Conservation (phyloP, 2,113 vertebrate genomes). For the Hippolais icterina region DNA sequence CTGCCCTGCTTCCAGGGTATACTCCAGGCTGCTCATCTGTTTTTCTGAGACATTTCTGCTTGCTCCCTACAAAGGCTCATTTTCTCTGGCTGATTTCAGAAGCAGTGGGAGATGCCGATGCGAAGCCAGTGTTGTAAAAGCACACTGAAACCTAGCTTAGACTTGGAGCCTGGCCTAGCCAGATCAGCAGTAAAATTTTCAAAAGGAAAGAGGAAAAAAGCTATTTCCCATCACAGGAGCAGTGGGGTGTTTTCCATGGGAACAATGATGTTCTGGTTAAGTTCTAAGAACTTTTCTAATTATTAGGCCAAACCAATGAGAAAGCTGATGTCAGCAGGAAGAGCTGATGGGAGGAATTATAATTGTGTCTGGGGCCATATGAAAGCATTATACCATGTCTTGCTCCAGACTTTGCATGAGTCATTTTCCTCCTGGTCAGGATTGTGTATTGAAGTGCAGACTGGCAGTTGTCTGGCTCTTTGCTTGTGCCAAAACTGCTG, state of each 20-base stretch:
- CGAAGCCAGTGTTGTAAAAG: constrained; percentile 50
- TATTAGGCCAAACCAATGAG: constrained; percentile 65
- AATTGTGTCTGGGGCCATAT: constrained; percentile 64
- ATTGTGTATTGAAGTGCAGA: constrained; percentile 51
- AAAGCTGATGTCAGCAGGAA: constrained; percentile 66
- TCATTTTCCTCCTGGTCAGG: constrained; percentile 68
- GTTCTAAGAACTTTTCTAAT: constrained; percentile 67
- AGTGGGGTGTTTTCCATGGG: constrained; percentile 66
- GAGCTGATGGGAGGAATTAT: constrained; percentile 63
- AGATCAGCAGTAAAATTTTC: constrained; percentile 68
- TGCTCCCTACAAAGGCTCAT: constrained; percentile 30
- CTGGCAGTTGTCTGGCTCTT: constrained; percentile 56
- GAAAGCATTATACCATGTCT: constrained; percentile 60
- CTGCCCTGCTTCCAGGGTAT: background rate
- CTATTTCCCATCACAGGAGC: constrained; percentile 64
- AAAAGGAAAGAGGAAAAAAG: constrained; percentile 56
- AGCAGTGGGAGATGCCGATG: constrained; percentile 47
- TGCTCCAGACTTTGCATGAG: constrained; percentile 54
- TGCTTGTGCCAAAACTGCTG: constrained; percentile 54
- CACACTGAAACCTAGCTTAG: constrained; percentile 50
- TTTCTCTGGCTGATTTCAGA: constrained; percentile 54
- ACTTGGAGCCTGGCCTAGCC: constrained; percentile 56
- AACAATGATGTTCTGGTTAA: constrained; percentile 66
- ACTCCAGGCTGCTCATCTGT: background rate
- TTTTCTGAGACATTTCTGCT: constrained; percentile 17